Base-by-base conservation (phyloP, 1,140 invertebrate genomes). In the Drosophila varians region DNA sequence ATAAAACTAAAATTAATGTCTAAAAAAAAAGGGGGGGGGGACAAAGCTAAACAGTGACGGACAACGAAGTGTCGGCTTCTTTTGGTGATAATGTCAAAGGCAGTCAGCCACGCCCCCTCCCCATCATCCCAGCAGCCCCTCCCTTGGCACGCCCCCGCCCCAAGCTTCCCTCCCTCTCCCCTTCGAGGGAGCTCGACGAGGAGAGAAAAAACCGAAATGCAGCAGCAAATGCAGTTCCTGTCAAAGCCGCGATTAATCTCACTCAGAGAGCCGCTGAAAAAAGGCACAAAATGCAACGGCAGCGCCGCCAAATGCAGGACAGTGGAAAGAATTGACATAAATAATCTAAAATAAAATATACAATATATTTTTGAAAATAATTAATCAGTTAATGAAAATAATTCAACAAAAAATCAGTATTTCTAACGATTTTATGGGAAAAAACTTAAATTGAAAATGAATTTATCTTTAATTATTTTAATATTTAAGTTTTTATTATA, bases 221-320 rank as follows among this genome's bases (percentile, higher is more conserved):
- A 76, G 80, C 80, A 68, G 54, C 79, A 75, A 82, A 84, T 71
- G 78, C 79, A 83, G 58, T 56, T 64, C 73, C 82, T 87, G 82
- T 87, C 82, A 87, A 87, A 87, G 74, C 77, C 65, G 82, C 82
- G 82, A 87, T 87, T 87, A 87, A 87, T 87, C 82, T 87, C 82
- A 87, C 77, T 87, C 82, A 84, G 53, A 60, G 49, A 68, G 62
- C 40, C 21, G 58, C 21, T n/a, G 25, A 36, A 34, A 14, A 19
- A 55, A 16, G 51, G 14, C 31, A 21, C 18, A 77, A 38, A 52
- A 23, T 23, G 49, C 40, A 55, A 40, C 49, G 71, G 55, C 43
- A 26, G n/a, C 28, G 1, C 14, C 6, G 4, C 9, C 14, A 38
- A 6, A 12, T 8, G 14, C 12, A 38, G 25, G 4, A 40, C 52